Base-by-base conservation (phyloP, 2,888 invertebrate genomes). In the Incurvaria masculella region DNA sequence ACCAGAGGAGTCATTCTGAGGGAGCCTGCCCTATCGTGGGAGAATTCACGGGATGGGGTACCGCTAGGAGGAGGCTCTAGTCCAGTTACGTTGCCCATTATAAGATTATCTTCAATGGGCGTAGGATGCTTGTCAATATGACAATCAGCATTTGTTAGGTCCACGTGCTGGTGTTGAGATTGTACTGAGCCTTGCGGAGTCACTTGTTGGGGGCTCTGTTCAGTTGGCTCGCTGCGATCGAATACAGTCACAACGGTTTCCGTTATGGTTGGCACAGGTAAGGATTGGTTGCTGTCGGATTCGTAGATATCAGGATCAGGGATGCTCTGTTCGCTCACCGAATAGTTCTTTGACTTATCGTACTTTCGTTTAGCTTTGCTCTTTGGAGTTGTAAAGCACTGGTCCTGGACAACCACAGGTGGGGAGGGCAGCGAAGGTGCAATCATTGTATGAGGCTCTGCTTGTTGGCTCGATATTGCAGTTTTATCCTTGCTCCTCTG, bases 231-330 rank as follows among this genome's bases (percentile, higher is more conserved):
- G 20, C 10, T 11, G 3, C 1, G 38, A 23, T 21, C 16, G 11
- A 16, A n/a, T 14, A 21, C 17, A 16, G 33, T 21, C 18, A 21
- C 40, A n/a, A 14, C 33, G 4, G 8, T 14, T 11, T 14, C 14
- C 8, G 33, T 8, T 14, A 11, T n/a, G 14, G 4, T 14, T 11
- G 8, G 11, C 3, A 33, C 14, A 3, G 4, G 33, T 2, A 56
- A 56, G 21, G 70, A 73, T 44, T 73, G 72, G 53, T 75, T 74
- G 55, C 84, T 84, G 56, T 83, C 83, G 41, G 82, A 83, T 59
- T 80, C 80, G 58, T 82, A 83, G 5, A 83, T 70, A 64, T 84
- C 83, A 5, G 76, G 59, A 56, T 59, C 69, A 3, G 72, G 69
- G 21, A 79, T 53, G 56, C 61, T 65, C 64, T 61, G 79, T 58